These are phyloP conservation scores for Malthinus flaveolus DNA, from an alignment of 2,888 invertebrate species.

Conservation along the genomic window DNA sequence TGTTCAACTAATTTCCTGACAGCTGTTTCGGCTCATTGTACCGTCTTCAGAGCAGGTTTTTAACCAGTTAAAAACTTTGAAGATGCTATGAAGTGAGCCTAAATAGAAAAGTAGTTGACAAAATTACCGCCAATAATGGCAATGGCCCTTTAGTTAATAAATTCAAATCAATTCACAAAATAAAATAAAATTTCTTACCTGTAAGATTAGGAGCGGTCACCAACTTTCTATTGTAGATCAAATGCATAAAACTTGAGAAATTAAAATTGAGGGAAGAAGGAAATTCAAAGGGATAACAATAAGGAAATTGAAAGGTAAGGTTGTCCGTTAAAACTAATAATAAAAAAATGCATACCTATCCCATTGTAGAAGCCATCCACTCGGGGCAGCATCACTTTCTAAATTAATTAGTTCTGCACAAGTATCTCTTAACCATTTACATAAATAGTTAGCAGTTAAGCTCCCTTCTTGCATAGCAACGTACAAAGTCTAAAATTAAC, in stretches of 20 bases:
- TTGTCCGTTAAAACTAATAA: slow-evolving; percentile 4
- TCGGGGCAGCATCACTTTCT: slow-evolving; percentile 67
- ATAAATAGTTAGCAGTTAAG: slow-evolving; percentile 62
- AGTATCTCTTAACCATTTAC: slow-evolving; percentile 63
- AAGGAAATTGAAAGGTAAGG: not conserved
- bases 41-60: no score
- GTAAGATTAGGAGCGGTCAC: no score
- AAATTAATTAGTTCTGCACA: slow-evolving; percentile 63
- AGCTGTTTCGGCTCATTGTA: no score
- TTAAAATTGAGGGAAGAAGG: slow-evolving; percentile 1
- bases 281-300: not conserved
- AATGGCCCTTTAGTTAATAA: no score
- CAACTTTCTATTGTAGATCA: not conserved
- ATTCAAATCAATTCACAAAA: no score
- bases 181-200: no score
- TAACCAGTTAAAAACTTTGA: no score
- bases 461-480: slow-evolving; percentile 65
- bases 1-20: no score
- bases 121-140: no score
- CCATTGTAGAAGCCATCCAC: slow-evolving; percentile 73
- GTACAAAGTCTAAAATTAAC: slow-evolving; percentile 61
- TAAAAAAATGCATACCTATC: slow-evolving; percentile 66
- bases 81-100: no score
- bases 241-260: slow-evolving; percentile 6
- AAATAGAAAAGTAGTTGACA: no score